Base-by-base conservation (phyloP, 2,888 invertebrate genomes). In the Biston betularia region DNA sequence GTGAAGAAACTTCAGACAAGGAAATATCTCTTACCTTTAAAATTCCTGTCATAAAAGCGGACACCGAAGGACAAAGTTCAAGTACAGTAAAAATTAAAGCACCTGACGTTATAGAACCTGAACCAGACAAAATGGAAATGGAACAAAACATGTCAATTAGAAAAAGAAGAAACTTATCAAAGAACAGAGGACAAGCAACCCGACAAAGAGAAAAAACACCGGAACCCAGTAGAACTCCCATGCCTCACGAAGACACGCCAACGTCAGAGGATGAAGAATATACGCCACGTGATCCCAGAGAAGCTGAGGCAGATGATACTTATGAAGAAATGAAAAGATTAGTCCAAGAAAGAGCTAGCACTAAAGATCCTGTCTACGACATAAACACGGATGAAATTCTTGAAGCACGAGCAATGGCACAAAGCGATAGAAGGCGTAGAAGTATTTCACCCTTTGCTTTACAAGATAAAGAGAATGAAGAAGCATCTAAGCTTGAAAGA, bases 191-290 rank as follows among this genome's bases (percentile, higher is more conserved):
- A 14, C 90, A 89, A 75, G 89, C 90, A 64, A 83, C 92, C 10
- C 87, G 93, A 65, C 92, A 92, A 64, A 86, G 94, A 75, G 94
- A 94, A 76, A 92, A 94, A 66, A 94, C 94, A 11, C 94, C 94
- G 7, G 94, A 94, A 76, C 93, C 94, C 1, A 86, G 90, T 46
- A 86, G 92, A 78, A 88, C 89, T 63, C 89, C 89, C 35, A 83
- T 94, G 34, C 93, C 93, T 35, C 92, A 92, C 61, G 95, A 96
- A 73, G 96, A 96, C 68, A 95, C 95, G 55, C 95, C 96, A 9
- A 96, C 96, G 44, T 93, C 94, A 14, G 93, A 95, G 53, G 94
- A 94, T 70, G 94, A 94, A 76, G 93, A 94, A 50, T 67, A 76
- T 1, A 80, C 87, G 14, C 78, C 75, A 35, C 86, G 88, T 14